Conservation (phyloP, 1,140 invertebrate species). For the Ceratitis capitata region DNA sequence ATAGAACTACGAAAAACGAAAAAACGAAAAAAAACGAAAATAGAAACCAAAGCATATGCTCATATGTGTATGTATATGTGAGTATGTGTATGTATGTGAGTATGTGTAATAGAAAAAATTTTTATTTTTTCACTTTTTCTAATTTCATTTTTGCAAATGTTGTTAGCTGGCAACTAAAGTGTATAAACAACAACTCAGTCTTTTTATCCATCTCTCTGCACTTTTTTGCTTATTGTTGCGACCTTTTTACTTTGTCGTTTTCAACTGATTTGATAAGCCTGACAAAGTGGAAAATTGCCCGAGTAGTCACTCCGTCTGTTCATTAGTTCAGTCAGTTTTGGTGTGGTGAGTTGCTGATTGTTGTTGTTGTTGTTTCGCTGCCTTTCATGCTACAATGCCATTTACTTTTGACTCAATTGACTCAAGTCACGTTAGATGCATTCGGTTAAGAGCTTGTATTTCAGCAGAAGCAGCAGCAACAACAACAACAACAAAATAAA, state of each 20-base stretch:
- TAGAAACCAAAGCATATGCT: not conserved
- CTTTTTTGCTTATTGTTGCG: not conserved
- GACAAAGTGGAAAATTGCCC: slow-evolving; percentile 24
- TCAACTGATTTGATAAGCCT: slow-evolving; percentile 24
- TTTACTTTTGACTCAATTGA: slow-evolving; percentile 1
- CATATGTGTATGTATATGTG: too few relatives aligned
- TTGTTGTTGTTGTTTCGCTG: not conserved
- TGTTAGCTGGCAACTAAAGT: slow-evolving; percentile 7
- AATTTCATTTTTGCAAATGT: not conserved
- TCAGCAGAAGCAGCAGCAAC: not conserved
- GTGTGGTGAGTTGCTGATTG: not conserved
- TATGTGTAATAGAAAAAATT: too few relatives aligned
- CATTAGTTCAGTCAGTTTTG: not conserved
- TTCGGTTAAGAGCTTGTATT: not conserved
- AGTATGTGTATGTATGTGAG: not conserved
- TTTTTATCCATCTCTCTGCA: not conserved
- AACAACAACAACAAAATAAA: not conserved
- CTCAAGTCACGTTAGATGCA: slow-evolving; percentile 28
- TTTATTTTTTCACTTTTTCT: too few relatives aligned
- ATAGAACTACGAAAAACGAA: not conserved
- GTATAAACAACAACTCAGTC: not conserved
- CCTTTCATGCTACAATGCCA: not conserved
- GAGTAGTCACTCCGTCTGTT: not conserved
- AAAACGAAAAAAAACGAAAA: not conserved
- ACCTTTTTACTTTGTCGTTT: slow-evolving; percentile 5